Evolutionary conservation across 2,888 invertebrate species (phyloP).

Genomic region (Epirrita christyi): DNA sequence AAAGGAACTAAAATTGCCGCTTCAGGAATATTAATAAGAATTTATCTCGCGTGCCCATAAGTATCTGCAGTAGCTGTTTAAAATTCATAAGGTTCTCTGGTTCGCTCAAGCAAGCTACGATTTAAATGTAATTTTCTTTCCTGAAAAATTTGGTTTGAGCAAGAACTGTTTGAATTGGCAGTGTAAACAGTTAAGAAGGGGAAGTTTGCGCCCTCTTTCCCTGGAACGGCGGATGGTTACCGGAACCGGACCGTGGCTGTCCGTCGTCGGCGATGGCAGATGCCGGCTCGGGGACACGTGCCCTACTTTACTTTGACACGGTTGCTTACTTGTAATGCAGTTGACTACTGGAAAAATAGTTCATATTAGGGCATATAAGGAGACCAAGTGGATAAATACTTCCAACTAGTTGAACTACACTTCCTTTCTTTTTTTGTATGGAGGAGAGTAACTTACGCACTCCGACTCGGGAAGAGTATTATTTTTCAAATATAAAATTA

Average conservation of each 20-base stretch:
- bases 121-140: conserved; percentile 63
- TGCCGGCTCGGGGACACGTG: conserved; percentile 12
- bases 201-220: conserved; percentile 16
- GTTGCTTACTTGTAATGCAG: conserved; percentile 11
- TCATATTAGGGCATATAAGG: too few relatives aligned
- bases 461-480: too few relatives aligned
- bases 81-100: conserved; percentile 39
- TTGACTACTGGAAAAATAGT: neutral
- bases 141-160: conserved; percentile 54
- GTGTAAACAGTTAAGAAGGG: conserved; percentile 19
- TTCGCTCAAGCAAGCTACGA: conserved; percentile 9
- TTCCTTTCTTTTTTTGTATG: too few relatives aligned
- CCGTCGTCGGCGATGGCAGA: neutral
- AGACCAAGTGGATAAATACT: too few relatives aligned
- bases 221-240: conserved; percentile 6
- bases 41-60: conserved; percentile 61
- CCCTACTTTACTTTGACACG: conserved; percentile 19
- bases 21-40: conserved; percentile 74
- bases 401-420: too few relatives aligned
- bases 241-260: conserved; percentile 7
- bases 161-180: conserved; percentile 57
- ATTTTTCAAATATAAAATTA: too few relatives aligned
- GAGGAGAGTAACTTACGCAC: too few relatives aligned
- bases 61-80: conserved; percentile 47
- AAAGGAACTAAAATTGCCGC: conserved; percentile 72